A percentile compares a stretch with the other conserved stretches of the same genome.
phyloP scores from a whole-genome alignment of 53 echinoderm and acorn worm species.

The Henricia sp. region DNA sequence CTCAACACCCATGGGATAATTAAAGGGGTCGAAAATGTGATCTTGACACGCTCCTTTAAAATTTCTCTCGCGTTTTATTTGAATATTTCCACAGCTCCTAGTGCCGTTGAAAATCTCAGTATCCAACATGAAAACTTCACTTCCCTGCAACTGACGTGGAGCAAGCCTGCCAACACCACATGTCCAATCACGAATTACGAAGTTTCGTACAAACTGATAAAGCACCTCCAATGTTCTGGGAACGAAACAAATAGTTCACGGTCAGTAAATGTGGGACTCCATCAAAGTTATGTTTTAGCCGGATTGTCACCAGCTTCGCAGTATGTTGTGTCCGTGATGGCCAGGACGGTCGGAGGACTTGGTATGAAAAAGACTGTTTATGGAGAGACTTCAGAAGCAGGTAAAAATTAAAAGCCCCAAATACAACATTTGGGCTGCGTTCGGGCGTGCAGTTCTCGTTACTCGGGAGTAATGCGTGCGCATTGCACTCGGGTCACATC shows the following conservation, averaged over 20 bases:
- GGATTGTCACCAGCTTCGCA: conserved; percentile 2
- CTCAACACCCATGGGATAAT: no score
- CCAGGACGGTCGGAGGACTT: background rate
- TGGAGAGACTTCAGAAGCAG: background rate
- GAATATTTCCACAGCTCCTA: conserved; percentile 8
- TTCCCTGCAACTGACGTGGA: conserved; percentile 13
- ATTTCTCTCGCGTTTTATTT: no score
- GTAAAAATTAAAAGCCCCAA: no score
- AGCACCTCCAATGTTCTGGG: conserved; percentile 16
- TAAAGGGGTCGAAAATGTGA: no score
- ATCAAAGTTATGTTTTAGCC: no score
- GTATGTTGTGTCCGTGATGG: conserved; percentile 14
- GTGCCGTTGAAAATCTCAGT: background rate
- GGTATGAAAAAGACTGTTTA: background rate
- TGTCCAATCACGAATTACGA: conserved; percentile 7
- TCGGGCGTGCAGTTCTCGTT: no score
- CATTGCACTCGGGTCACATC: no score
- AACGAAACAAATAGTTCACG: background rate
- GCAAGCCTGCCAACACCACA: background rate
- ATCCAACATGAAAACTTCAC: no score
- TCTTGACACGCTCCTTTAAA: no score
- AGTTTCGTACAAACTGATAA: conserved; percentile 26
- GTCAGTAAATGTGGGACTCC: no score
- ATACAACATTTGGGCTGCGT: no score
- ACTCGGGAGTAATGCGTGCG: no score